These are phyloP conservation scores for Eutolmus rufibarbis DNA, from an alignment of 2,888 invertebrate species.

Conservation along the genomic window DNA sequence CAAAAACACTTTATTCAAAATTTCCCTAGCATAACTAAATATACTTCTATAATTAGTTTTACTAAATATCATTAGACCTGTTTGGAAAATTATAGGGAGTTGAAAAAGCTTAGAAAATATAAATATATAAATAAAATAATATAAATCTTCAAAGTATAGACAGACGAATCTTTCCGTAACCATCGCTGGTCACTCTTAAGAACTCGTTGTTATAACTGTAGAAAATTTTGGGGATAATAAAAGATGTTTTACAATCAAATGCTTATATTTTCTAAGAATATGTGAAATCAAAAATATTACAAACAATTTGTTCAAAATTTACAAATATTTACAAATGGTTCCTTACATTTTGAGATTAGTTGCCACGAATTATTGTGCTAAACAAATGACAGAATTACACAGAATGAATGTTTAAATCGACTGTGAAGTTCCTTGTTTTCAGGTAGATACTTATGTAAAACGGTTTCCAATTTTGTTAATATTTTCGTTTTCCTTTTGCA, in stretches of 20 bases:
- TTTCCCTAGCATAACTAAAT: no score
- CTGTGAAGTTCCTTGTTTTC: not conserved
- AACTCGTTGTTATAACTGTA: not conserved
- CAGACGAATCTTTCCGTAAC: no score
- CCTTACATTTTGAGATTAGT: constrained; percentile 23
- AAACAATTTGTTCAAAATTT: constrained; percentile 32
- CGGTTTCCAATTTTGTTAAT: not conserved
- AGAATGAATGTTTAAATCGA: not conserved
- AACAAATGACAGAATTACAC: constrained; percentile 5
- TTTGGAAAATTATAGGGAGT: no score
- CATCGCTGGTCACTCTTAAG: no score
- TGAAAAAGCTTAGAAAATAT: no score
- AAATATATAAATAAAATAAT: no score
- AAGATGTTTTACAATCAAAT: constrained; percentile 31
- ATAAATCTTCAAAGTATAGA: no score
- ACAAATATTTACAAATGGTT: constrained; percentile 34
- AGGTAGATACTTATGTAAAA: not conserved
- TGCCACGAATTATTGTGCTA: constrained; percentile 19
- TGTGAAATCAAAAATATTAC: constrained; percentile 40
- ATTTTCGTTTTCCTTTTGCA: not conserved
- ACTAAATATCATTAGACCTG: no score
- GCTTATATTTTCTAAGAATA: constrained; percentile 35
- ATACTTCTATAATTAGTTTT: no score
- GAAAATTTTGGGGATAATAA: not conserved
- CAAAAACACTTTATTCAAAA: no score